Evolutionary conservation across 2,888 invertebrate species (phyloP), one percentile per base, ranked within the genome.

Genomic region (Sesamia inferens): DNA sequence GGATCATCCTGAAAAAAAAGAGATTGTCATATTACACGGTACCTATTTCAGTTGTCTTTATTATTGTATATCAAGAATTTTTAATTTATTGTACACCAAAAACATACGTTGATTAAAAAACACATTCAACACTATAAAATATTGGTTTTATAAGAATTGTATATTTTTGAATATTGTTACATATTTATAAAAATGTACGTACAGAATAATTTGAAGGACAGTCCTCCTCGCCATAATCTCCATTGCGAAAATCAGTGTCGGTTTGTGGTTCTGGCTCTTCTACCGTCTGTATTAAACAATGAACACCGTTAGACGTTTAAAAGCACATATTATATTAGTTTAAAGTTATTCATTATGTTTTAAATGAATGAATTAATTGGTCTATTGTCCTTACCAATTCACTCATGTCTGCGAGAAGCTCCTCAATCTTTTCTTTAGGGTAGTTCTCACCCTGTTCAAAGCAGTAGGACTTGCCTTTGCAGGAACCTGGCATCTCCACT

Each of bases 1-100:
- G 76, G 79, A 0, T 42, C 16, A 0, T 68, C 14, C 85, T 85
- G 76, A 13, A 79, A 74, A 67, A 55, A 24, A 51, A 3, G 19
- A 5, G 2, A 24, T n/a, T n/a, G 14, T 31, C 5, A 13, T 54
- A n/a, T 24, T 24, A 8, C n/a, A 7, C 6, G 14, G 22, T 42
- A 31, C 31, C 31, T 31, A 4, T 1, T 22, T 63, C 4, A 24
- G 11, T 19, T 64, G 13, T 64, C 13, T 44, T 16, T 44, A 42
- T 5, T 11, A 13, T 5, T 47, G 5, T 7, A 0, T 5, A 39
- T 47, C 22, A 19, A 47, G 16, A 16, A 24, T 19, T 47, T n/a
- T 31, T 31, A 31, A 31, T 31, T 2, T 2, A 1, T 31, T 31
- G 31, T 31, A 2, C 31, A 31, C 3, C 31, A 31, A 31, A 31